phyloP scores from a whole-genome alignment of 2,113 vertebrate genomes.

The Monarcha castaneiventris region DNA sequence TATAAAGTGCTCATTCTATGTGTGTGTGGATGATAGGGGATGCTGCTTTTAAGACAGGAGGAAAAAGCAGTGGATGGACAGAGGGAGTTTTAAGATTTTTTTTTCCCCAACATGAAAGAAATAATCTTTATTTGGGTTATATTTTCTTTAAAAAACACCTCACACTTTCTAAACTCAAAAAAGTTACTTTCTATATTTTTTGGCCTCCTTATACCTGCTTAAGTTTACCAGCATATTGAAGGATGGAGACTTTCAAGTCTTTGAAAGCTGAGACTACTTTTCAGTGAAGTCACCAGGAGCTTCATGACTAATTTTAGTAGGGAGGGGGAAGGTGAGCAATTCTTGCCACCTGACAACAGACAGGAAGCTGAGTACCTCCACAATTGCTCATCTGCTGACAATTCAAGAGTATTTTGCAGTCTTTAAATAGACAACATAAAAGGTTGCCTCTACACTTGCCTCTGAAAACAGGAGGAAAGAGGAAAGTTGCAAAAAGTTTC shows the following conservation, averaged over 20 bases:
- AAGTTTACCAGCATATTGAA: not conserved
- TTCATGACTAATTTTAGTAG: conserved; percentile 23
- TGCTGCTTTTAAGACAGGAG: not conserved
- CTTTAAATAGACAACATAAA: conserved; percentile 35
- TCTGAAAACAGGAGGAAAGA: not conserved
- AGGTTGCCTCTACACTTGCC: not conserved
- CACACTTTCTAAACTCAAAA: not conserved
- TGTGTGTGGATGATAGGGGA: not conserved
- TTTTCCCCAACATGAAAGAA: not conserved
- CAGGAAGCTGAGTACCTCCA: conserved; percentile 10
- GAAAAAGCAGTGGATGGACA: not conserved
- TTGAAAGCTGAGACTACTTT: not conserved
- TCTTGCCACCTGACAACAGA: conserved; percentile 10
- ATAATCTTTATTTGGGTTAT: not conserved
- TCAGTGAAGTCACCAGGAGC: not conserved
- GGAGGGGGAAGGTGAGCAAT: conserved; percentile 32
- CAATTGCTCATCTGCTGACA: conserved; percentile 13
- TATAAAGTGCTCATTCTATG: not conserved
- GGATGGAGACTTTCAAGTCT: not conserved
- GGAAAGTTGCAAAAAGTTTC: not conserved
- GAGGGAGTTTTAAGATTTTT: not conserved
- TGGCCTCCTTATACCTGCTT: not conserved
- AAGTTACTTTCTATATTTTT: not conserved
- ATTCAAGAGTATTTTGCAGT: not conserved
- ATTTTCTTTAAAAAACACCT: not conserved